Evolutionary conservation across 2,113 vertebrate species (phyloP).

Genomic region (Sinosuthora webbiana): DNA sequence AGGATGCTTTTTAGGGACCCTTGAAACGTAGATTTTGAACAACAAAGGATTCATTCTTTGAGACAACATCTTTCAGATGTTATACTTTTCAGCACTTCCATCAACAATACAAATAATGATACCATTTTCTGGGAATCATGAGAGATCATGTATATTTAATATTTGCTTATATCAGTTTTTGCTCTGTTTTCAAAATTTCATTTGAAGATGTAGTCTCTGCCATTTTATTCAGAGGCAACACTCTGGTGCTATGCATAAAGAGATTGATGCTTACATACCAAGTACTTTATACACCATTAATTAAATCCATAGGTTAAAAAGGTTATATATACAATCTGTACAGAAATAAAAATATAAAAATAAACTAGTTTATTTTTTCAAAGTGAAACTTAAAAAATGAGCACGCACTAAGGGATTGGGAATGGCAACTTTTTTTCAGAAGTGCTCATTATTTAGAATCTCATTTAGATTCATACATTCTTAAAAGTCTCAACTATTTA

Average conservation of each 20-base stretch:
- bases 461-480: not conserved
- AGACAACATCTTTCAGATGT: not conserved
- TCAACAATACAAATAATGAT: not conserved
- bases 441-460: not conserved
- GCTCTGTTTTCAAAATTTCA: rapidly evolving
- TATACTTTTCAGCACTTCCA: not conserved
- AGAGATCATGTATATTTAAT: not conserved
- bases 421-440: not conserved
- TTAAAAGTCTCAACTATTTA: not conserved
- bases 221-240: not conserved
- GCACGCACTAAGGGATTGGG: too few relatives aligned
- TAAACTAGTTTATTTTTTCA: not conserved
- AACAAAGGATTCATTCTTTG: not conserved
- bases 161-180: not conserved
- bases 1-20: not conserved
- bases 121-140: not conserved
- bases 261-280: not conserved
- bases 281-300: not conserved
- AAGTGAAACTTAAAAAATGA: not conserved
- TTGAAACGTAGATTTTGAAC: not conserved
- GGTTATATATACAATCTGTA: not conserved
- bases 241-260: not conserved
- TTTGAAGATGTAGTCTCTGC: not conserved
- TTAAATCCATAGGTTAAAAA: not conserved
- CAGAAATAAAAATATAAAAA: not conserved